Evolutionary conservation across 2,113 vertebrate genomes (phyloP).

Genomic region (Percina caprodes): DNA sequence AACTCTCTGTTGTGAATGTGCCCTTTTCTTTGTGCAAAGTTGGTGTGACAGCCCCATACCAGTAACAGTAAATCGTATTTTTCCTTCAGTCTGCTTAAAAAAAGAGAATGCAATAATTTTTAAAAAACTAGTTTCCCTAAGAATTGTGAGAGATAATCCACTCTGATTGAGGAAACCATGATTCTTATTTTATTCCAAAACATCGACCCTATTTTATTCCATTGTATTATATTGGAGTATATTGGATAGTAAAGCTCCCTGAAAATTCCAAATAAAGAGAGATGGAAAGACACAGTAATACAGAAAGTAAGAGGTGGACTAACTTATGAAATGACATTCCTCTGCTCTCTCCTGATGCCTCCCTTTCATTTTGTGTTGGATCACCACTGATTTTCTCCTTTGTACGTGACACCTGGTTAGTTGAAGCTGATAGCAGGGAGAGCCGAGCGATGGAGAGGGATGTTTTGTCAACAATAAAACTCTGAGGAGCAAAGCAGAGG

Average conservation of each 20-base stretch:
- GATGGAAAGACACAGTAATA: constrained; percentile 9
- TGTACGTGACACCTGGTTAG: constrained; percentile 39
- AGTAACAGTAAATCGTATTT: not conserved
- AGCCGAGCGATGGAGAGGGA: not conserved
- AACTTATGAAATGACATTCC: constrained; percentile 49
- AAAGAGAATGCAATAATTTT: constrained; percentile 34
- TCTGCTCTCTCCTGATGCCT: constrained; percentile 22
- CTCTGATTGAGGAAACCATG: not conserved
- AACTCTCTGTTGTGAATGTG: not conserved
- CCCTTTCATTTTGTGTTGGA: constrained; percentile 41
- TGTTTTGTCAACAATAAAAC: constrained; percentile 18
- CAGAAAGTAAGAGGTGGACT: constrained; percentile 17
- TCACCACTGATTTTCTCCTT: constrained; percentile 57
- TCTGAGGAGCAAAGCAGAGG: constrained; percentile 13
- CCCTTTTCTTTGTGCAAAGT: not conserved
- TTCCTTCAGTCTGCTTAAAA: constrained; percentile 12
- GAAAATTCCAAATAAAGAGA: constrained; percentile 32
- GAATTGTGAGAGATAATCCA: not conserved
- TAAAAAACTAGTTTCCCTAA: not conserved
- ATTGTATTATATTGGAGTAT: constrained; percentile 13
- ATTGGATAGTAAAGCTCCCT: constrained; percentile 27
- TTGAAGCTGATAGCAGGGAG: constrained; percentile 38
- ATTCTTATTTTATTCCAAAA: not conserved
- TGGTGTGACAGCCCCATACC: not conserved
- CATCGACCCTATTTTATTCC: constrained; percentile 3